Evolutionary conservation across 2,113 vertebrate species (phyloP), one percentile per base, ranked within the genome.

Genomic region (Amphilophus citrinellus): DNA sequence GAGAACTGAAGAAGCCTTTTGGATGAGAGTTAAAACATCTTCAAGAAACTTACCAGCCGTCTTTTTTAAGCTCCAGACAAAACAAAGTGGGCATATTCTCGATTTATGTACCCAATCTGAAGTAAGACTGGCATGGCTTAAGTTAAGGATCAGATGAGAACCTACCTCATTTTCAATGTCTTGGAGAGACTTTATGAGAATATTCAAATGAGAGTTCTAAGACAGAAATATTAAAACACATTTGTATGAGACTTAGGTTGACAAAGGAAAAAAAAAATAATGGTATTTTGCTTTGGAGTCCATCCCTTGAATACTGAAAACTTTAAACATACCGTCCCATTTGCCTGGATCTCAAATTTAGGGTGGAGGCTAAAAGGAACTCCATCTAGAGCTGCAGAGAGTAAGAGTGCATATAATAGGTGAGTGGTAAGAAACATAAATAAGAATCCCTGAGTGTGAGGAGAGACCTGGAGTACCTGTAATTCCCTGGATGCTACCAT

Each of bases 151-250:
- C 18, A 62, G 13, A 73, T 13, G 17, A 1, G 32, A 65, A 3
- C 91, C 39, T 84, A 97, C 97, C 96, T 98, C 97, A 5, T 95
- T 95, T 83, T 98, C 97, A 30, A 98, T 98, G 57, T 98, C 97
- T 0, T 96, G 96, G 1, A 97, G 80, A 0, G 97, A 97, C 81
- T 98, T 98, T n/a, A 98, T 97, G 0, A 89, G 94, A 24, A 98
- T 94, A 76, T 96, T 95, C 6, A 94, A 63, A n/a, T 91, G 87
- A 30, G 80, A 76, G 62, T 32, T 50, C 93, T 92, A 13, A 82
- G 27, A 82, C 50, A 83, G 17, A 76, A 30, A 44, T 3, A 53
- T 24, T 9, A 79, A 56, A 27, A 68, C 5, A 11, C 53, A 24
- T n/a, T 62, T 35, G 24, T 30, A 32, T 13, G 20, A 59, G 1